Percentiles rank a stretch among this genome's conserved stretches.
These are phyloP conservation scores for Psittacula echo DNA, from an alignment of 2,797 vertebrate genomes.

Conservation along the genomic window DNA sequence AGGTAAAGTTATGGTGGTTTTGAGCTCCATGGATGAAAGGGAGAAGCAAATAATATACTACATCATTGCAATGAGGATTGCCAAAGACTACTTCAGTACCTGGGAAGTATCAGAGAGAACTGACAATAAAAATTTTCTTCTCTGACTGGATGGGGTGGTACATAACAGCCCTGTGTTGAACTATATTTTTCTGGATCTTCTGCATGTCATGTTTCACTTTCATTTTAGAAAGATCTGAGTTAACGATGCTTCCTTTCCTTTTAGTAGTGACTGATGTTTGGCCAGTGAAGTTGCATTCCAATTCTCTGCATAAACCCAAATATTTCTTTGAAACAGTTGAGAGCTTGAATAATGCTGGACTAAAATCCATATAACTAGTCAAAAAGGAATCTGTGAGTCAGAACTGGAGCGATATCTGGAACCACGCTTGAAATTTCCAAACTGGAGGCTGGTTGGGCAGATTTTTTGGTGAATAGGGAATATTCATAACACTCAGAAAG, in stretches of 20 bases:
- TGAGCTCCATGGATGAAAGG: not conserved
- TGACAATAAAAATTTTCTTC: not conserved
- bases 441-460: not conserved
- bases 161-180: not conserved
- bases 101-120: not conserved
- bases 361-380: not conserved
- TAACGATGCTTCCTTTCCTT: not conserved
- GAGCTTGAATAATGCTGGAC: not conserved
- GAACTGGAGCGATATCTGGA: not conserved
- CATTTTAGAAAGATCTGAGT: not conserved
- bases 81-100: not conserved
- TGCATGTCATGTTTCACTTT: not conserved
- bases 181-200: not conserved
- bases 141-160: not conserved
- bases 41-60: not conserved
- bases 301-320: not conserved
- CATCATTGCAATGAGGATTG: not conserved
- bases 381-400: not conserved
- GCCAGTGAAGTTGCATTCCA: not conserved
- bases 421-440: not conserved
- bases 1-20: not conserved
- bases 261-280: not conserved
- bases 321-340: slow-evolving; percentile 13
- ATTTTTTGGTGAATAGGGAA: not conserved
- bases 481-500: not conserved